Base-by-base conservation (phyloP, 2,797 vertebrate genomes). In the Parotocinclus haroldoi region DNA sequence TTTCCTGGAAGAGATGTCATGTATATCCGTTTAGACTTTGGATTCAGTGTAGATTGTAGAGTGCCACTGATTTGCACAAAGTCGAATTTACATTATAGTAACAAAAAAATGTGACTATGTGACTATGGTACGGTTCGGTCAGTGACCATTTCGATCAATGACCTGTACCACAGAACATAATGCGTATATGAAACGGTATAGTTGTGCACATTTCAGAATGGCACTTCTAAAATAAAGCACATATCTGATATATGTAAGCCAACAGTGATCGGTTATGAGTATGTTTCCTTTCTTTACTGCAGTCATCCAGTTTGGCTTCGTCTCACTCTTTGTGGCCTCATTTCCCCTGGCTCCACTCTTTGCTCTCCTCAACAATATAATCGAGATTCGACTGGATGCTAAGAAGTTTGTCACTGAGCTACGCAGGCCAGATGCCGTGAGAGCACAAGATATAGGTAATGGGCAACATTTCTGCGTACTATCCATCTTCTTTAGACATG, bases 301-400 rank as follows among this genome's bases (percentile, higher is more conserved):
- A 98, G 97, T 99, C 75, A 95, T 99, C 86, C 97, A 99, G 86
- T 99, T 99, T 76, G 97, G 97, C 1, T 99, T 99, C 17, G 96
- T 99, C 65, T 97, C 95, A 1, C 91, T 99, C 36, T 99, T 99
- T 10, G 97, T 99, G 83, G 97, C 97, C 37, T 99, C 96, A 3
- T 99, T 99, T 66, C 97, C 97, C 0, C 86, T 99, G 76, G 97
- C 96, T 27, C 97, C 97, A 0, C 84, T 96, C 46, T 99, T 99
- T 38, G 96, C 97, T 16, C 90, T 99, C 36, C 89, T 99, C 76
- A 99, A 99, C 87, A 99, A 99, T 9, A 73, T 99, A 81, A 99
- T 99, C 0, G 97, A 99, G 87, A 95, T 99, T 52, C 84, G 97
- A 2, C 90, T 99, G 16, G 97, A 99, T 10, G 97, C 96, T 42